Conservation (phyloP, 2,113 vertebrate genomes). For the Pogona vitticeps region DNA sequence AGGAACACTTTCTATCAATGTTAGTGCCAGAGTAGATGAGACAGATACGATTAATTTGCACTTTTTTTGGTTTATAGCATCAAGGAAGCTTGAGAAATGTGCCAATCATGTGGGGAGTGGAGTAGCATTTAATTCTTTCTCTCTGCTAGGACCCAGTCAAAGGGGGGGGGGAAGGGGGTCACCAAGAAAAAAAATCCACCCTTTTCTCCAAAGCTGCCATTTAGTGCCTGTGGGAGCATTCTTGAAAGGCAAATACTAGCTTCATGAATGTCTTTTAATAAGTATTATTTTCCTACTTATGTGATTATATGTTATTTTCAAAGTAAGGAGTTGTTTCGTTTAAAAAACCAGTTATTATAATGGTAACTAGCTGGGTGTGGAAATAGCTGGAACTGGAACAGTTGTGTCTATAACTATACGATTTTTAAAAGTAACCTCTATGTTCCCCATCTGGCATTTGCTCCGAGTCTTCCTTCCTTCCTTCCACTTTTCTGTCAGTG, state of each 20-base stretch:
- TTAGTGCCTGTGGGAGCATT: background rate
- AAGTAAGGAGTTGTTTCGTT: too few species aligned
- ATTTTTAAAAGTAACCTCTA: too few species aligned
- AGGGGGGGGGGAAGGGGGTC: background rate
- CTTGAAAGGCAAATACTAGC: background rate
- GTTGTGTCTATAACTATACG: too few species aligned
- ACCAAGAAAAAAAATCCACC: background rate
- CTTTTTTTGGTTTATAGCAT: background rate
- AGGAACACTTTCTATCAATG: background rate
- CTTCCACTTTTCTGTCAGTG: too few species aligned
- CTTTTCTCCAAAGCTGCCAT: background rate
- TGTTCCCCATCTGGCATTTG: too few species aligned
- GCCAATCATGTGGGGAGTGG: background rate
- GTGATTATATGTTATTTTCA: background rate
- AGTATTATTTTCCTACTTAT: background rate
- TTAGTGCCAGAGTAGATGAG: background rate
- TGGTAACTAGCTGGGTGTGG: too few species aligned
- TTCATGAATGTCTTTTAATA: background rate
- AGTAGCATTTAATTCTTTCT: background rate
- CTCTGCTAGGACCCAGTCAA: background rate
- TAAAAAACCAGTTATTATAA: too few species aligned
- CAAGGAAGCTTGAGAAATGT: background rate
- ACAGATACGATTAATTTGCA: background rate
- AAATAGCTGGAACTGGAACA: too few species aligned
- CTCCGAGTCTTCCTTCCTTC: too few species aligned